A percentile compares a stretch with the other conserved stretches of the same genome.
phyloP scores from a whole-genome alignment of 2,113 vertebrate genomes.

The Rhegmatorhina hoffmannsi region DNA sequence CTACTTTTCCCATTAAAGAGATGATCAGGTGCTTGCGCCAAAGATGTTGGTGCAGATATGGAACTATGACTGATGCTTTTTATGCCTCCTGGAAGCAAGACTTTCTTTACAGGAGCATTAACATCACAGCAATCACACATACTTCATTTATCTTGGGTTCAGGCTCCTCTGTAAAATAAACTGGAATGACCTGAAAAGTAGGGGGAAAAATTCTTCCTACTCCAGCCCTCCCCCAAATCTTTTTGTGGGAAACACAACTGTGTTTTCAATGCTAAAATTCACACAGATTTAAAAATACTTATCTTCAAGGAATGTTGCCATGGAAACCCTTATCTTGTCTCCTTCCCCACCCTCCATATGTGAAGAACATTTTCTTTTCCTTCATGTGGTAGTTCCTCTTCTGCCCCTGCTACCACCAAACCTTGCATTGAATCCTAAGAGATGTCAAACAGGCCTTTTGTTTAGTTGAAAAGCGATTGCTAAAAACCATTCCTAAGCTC shows the following conservation, averaged over 20 bases:
- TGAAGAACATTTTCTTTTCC: slow-evolving; percentile 62
- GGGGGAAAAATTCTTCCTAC: slow-evolving; percentile 19
- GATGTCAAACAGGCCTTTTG: slow-evolving; percentile 38
- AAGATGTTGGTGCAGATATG: neutral
- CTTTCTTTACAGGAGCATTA: slow-evolving; percentile 16
- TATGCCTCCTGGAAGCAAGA: neutral
- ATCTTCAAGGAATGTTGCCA: slow-evolving; percentile 75
- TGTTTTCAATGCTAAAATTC: slow-evolving; percentile 76
- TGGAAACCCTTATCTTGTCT: slow-evolving; percentile 75
- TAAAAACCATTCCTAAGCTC: neutral
- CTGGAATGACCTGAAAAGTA: slow-evolving; percentile 52
- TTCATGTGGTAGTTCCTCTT: slow-evolving; percentile 64
- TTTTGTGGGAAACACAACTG: slow-evolving; percentile 72
- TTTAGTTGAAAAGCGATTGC: slow-evolving; percentile 23
- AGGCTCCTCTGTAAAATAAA: slow-evolving; percentile 26
- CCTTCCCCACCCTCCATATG: slow-evolving; percentile 56
- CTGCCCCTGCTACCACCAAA: slow-evolving; percentile 1
- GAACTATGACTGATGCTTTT: neutral
- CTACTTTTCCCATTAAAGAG: slow-evolving; percentile 12
- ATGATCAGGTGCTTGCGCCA: neutral
- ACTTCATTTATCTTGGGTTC: slow-evolving; percentile 18
- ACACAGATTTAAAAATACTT: slow-evolving; percentile 80
- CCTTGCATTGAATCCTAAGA: slow-evolving; percentile 26
- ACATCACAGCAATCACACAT: neutral
- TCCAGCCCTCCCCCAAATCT: slow-evolving; percentile 48